Percentiles rank a stretch among this genome's conserved stretches.
Conservation (phyloP, 2,797 vertebrate genomes). For the Diglossa cyanea region DNA sequence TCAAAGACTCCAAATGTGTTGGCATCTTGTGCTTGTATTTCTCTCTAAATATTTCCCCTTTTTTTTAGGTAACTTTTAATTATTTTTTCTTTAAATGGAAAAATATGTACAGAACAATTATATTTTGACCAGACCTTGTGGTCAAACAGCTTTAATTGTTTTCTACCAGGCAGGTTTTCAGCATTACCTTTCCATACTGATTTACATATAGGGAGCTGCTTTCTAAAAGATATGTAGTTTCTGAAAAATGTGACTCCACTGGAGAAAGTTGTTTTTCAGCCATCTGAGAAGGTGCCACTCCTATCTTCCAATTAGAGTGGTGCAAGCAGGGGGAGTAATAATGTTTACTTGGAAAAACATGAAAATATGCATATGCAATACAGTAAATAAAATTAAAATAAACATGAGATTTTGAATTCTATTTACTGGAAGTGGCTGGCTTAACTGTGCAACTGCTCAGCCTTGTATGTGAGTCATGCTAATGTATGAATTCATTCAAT, state of each 20-base stretch:
- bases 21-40: neutral
- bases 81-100: neutral
- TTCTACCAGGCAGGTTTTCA: neutral
- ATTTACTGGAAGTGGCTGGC: conserved; percentile 49
- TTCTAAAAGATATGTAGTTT: neutral
- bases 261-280: neutral
- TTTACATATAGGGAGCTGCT: neutral
- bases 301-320: neutral
- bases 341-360: conserved; percentile 16
- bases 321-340: neutral
- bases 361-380: conserved; percentile 50
- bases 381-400: conserved; percentile 56
- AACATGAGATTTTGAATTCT: conserved; percentile 29
- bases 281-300: neutral
- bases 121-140: neutral
- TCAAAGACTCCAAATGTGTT: neutral
- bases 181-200: neutral
- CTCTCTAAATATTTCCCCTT: neutral
- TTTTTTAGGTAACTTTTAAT: neutral
- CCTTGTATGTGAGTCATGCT: conserved; percentile 28
- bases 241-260: neutral
- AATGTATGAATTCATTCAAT: conserved; percentile 48
- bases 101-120: neutral
- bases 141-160: neutral
- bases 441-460: conserved; percentile 29